These are phyloP conservation scores for Eilema caniola DNA, from an alignment of 2,888 invertebrate genomes.

Conservation along the genomic window DNA sequence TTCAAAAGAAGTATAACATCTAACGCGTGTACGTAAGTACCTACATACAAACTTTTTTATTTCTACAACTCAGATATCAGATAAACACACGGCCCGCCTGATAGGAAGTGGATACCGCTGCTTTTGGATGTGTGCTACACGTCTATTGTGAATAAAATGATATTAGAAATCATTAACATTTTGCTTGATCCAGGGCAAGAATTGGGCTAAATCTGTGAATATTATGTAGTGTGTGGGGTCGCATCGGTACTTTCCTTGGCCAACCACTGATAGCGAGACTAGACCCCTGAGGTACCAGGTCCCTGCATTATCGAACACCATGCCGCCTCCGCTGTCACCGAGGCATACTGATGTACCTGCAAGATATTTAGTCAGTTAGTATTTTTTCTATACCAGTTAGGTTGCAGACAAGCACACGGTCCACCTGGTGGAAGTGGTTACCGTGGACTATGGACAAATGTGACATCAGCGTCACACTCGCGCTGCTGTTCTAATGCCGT, in stretches of 20 bases:
- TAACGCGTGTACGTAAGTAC: too few species aligned
- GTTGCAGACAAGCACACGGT: too few species aligned
- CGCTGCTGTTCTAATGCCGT: too few species aligned
- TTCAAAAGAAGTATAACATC: too few species aligned
- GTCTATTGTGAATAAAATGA: background rate
- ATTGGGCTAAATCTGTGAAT: conserved; percentile 88
- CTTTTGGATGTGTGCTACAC: background rate
- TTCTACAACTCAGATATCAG: too few species aligned
- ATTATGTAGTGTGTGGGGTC: conserved; percentile 88
- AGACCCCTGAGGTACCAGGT: conserved; percentile 83
- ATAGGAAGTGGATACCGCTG: background rate
- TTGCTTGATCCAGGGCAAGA: conserved; percentile 84
- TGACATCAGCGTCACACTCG: too few species aligned
- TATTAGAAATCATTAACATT: conserved; percentile 57
- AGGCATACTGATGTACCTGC: conserved; percentile 88
- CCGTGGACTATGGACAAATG: too few species aligned
- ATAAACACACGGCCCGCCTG: background rate
- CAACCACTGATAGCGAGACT: conserved; percentile 87
- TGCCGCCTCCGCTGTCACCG: conserved; percentile 85
- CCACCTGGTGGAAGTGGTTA: too few species aligned
- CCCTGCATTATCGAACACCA: conserved; percentile 78
- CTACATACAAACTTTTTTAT: too few species aligned
- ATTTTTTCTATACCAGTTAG: too few species aligned
- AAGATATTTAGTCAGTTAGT: conserved; percentile 15
- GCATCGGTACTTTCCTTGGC: conserved; percentile 86